Percentiles rank a stretch among this genome's conserved stretches.
phyloP scores from a whole-genome alignment of 2,113 vertebrate genomes.

The Nestor notabilis region DNA sequence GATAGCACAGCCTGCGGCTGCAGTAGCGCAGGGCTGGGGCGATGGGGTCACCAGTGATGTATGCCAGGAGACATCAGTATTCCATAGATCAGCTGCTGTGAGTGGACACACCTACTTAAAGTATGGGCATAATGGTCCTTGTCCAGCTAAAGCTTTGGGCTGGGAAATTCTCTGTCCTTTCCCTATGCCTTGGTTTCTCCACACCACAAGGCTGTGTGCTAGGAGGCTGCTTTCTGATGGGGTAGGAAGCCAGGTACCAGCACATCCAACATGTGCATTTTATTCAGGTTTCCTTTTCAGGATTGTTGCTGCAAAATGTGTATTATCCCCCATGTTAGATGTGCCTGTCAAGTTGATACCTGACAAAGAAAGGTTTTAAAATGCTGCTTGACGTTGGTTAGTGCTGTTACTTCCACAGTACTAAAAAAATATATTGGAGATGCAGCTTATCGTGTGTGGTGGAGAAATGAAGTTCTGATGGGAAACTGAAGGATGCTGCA shows the following conservation, averaged over 20 bases:
- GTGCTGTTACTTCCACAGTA: background rate
- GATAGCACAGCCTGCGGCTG: background rate
- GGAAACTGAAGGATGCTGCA: background rate
- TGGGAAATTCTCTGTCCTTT: background rate
- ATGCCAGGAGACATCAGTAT: background rate
- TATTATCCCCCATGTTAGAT: background rate
- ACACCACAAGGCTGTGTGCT: accelerated
- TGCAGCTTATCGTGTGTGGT: background rate
- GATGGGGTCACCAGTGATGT: background rate
- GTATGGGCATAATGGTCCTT: background rate
- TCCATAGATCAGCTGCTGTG: background rate
- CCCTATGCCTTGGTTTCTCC: accelerated
- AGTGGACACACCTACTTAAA: background rate
- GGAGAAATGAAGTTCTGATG: background rate
- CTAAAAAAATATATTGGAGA: background rate
- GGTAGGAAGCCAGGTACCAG: background rate
- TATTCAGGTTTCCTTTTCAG: background rate
- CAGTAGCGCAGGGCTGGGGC: accelerated
- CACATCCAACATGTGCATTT: accelerated
- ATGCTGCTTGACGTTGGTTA: background rate
- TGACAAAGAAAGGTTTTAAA: background rate
- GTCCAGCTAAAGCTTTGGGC: background rate
- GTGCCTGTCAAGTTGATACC: background rate
- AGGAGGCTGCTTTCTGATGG: background rate
- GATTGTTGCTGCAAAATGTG: background rate